Conservation (phyloP, 1,140 invertebrate genomes). For the Tetragonula clypearis region DNA sequence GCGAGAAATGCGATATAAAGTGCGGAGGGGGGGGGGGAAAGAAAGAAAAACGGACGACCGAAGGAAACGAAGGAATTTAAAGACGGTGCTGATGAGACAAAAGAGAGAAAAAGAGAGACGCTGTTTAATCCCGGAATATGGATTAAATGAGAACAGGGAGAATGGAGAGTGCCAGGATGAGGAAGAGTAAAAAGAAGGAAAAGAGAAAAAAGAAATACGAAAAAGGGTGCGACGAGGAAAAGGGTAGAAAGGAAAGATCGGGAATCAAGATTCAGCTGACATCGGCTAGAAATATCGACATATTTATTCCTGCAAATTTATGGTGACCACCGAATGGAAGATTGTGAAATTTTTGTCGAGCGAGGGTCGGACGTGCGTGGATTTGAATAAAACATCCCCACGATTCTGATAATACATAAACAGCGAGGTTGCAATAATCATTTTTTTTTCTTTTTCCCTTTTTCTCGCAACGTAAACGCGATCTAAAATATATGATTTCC, state of each 20-base stretch:
- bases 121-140: constrained; percentile 16
- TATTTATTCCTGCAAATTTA: constrained; percentile 65
- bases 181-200: no score
- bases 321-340: constrained; percentile 46
- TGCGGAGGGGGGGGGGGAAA: no score
- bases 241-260: not conserved
- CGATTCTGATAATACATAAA: not conserved
- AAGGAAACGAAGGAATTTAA: not conserved
- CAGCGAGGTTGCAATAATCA: not conserved
- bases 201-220: not conserved
- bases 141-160: not conserved
- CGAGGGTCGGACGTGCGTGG: not conserved
- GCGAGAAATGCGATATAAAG: not conserved
- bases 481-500: no score
- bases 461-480: no score
- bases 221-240: not conserved
- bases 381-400: not conserved
- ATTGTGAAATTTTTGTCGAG: not conserved
- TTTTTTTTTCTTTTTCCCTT: not conserved
- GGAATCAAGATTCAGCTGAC: constrained; percentile 49
- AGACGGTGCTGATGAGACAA: constrained; percentile 42
- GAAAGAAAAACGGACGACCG: not conserved
- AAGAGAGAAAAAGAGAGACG: constrained; percentile 7
- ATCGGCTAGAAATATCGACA: constrained; percentile 67
- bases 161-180: not conserved